phyloP scores from a whole-genome alignment of 1,140 invertebrate genomes.

The Frieseomelitta varia region DNA sequence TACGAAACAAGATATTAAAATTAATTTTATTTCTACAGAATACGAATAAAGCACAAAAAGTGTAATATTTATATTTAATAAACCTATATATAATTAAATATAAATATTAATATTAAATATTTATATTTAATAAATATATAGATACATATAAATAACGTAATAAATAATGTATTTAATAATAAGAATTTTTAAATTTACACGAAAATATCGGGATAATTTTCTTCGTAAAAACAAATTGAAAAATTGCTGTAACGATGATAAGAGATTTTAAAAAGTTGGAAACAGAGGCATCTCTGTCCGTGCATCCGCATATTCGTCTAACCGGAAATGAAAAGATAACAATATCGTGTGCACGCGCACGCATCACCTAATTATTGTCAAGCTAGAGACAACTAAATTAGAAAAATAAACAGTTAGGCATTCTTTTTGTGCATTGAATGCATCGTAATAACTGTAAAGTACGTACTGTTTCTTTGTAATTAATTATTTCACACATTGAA shows the following conservation, averaged over 20 bases:
- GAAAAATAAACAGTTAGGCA: conserved; percentile 3
- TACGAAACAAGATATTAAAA: background rate
- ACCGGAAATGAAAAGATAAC: conserved; percentile 58
- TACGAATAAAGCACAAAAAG: background rate
- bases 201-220: background rate
- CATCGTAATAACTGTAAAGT: background rate
- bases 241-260: background rate
- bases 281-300: background rate
- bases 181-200: background rate
- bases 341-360: background rate
- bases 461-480: background rate
- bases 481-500: background rate
- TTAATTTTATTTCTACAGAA: background rate
- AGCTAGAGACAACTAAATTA: background rate
- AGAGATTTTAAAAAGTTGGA: background rate
- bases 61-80: background rate
- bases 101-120: too few species aligned
- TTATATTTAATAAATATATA: background rate
- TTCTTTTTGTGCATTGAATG: conserved; percentile 8
- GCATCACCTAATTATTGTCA: conserved; percentile 8
- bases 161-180: too few species aligned
- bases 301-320: background rate
- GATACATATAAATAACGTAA: background rate
- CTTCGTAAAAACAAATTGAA: background rate
- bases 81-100: background rate